phyloP scores from a whole-genome alignment of 2,797 vertebrate species.

The Phalloptychus januarius region DNA sequence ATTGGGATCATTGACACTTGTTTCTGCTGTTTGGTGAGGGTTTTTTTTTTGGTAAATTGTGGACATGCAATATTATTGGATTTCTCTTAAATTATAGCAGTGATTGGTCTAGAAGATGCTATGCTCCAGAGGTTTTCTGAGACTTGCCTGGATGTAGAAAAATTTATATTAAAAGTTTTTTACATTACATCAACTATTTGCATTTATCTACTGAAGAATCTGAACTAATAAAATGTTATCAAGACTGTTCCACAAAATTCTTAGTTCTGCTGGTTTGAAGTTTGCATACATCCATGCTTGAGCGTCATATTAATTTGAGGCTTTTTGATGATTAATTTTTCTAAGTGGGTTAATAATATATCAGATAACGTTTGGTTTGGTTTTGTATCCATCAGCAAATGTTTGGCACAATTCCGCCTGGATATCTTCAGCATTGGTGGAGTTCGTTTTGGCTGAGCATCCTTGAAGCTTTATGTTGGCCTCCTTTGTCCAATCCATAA shows the following conservation, averaged over 20 bases:
- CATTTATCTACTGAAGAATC: not conserved
- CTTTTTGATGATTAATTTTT: not conserved
- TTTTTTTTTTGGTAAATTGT: not conserved
- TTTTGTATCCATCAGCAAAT: not conserved
- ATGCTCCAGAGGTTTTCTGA: not conserved
- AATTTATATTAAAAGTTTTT: not conserved
- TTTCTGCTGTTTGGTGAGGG: slow-evolving; percentile 93
- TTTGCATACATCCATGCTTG: not conserved
- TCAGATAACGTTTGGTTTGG: not conserved
- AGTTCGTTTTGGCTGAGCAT: not conserved
- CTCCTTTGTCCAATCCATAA: not conserved
- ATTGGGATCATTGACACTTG: slow-evolving; percentile 98
- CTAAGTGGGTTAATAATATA: not conserved
- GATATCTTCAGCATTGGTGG: not conserved
- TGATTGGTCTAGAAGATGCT: not conserved
- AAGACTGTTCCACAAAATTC: not conserved
- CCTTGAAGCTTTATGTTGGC: not conserved
- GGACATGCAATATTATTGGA: not conserved
- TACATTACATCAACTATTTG: not conserved
- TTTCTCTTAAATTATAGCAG: slow-evolving; percentile 1
- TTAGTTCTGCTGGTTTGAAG: not conserved
- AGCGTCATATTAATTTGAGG: not conserved
- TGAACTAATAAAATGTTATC: not conserved
- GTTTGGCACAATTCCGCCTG: not conserved
- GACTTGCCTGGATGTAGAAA: not conserved